A percentile compares a stretch with the other conserved stretches of the same genome.
phyloP scores from a whole-genome alignment of 2,113 vertebrate species.

The Labrus mixtus region DNA sequence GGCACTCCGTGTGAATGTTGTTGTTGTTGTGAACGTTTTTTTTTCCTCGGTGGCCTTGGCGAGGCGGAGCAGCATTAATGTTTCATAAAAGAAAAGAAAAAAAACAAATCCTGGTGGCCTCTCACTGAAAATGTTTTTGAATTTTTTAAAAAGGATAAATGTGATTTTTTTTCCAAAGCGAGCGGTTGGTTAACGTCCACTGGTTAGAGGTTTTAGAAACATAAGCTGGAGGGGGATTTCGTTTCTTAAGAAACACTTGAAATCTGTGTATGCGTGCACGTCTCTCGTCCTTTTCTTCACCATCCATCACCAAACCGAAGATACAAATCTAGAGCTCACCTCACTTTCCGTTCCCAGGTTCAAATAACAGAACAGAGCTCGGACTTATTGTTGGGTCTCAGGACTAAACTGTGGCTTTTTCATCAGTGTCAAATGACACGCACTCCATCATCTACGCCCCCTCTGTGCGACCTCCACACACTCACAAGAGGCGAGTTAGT shows the following conservation, averaged over 20 bases:
- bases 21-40: slow-evolving; percentile 20
- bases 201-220: slow-evolving; percentile 42
- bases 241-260: slow-evolving; percentile 40
- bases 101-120: slow-evolving; percentile 8
- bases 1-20: slow-evolving; percentile 17
- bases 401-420: slow-evolving; percentile 73
- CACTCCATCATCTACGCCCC: slow-evolving; percentile 42
- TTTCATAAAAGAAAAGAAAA: slow-evolving; percentile 17
- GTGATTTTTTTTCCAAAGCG: slow-evolving; percentile 49
- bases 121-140: slow-evolving; percentile 21
- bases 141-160: slow-evolving; percentile 45
- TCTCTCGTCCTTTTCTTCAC: slow-evolving; percentile 46
- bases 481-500: slow-evolving; percentile 14
- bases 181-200: slow-evolving; percentile 47
- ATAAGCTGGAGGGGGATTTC: slow-evolving; percentile 18
- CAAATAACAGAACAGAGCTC: slow-evolving; percentile 51
- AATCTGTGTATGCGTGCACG: slow-evolving; percentile 36
- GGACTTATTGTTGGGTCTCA: slow-evolving; percentile 47
- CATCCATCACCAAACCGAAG: slow-evolving; percentile 71
- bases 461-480: slow-evolving; percentile 9
- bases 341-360: slow-evolving; percentile 65
- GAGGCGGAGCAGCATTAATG: slow-evolving; percentile 14
- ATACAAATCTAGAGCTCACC: slow-evolving; percentile 53
- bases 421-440: slow-evolving; percentile 70
- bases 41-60: slow-evolving; percentile 34